Evolutionary conservation across 1,140 invertebrate genomes (phyloP).

Genomic region (Trichonephila inaurata): DNA sequence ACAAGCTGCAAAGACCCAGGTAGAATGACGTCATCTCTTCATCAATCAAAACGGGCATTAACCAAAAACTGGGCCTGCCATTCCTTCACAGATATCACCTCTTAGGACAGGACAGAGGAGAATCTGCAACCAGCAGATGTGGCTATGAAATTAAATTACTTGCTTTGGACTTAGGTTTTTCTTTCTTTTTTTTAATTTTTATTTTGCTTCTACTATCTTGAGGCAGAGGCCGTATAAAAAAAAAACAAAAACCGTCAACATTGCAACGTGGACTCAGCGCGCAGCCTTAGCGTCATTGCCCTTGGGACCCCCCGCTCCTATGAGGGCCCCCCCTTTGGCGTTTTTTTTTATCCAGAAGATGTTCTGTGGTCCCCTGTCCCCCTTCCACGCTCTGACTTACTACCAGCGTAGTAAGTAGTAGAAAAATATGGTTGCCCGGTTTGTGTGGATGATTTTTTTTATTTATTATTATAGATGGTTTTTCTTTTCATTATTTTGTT

Average conservation of each 20-base stretch:
- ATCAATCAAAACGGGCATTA: slow-evolving; percentile 26
- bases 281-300: slow-evolving; percentile 56
- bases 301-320: slow-evolving; percentile 44
- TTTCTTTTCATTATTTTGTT: slow-evolving; percentile 39
- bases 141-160: slow-evolving; percentile 53
- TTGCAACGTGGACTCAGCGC: slow-evolving; percentile 58
- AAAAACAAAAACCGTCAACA: slow-evolving; percentile 63
- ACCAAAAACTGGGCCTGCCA: not conserved
- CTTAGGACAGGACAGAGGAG: not conserved
- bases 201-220: not conserved
- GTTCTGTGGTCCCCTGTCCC: slow-evolving; percentile 10
- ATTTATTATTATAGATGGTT: not conserved
- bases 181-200: not conserved
- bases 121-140: slow-evolving; percentile 29
- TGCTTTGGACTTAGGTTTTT: not conserved
- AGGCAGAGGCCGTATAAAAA: not conserved
- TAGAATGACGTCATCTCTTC: not conserved
- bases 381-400: slow-evolving; percentile 54
- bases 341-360: slow-evolving; percentile 62
- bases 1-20: not conserved
- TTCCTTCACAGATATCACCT: not conserved
- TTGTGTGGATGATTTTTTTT: slow-evolving; percentile 2
- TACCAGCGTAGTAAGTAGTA: slow-evolving; percentile 69
- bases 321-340: not conserved
- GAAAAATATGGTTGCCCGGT: slow-evolving; percentile 47